Percentiles rank a stretch among this genome's conserved stretches.
phyloP scores from a whole-genome alignment of 2,113 vertebrate species.

The Sinocyclocheilus rhinocerous region DNA sequence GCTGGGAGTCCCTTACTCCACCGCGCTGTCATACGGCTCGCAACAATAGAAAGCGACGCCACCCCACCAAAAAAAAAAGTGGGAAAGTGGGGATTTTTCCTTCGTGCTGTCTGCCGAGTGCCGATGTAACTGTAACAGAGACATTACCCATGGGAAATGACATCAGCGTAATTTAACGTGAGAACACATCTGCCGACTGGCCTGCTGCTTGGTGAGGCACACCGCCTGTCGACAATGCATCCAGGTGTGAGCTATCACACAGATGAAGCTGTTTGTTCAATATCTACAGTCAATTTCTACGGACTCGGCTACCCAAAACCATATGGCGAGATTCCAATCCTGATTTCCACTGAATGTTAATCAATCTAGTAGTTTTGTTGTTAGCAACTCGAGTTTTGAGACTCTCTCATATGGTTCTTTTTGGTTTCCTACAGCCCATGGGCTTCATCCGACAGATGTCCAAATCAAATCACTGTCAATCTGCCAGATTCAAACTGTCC shows the following conservation, averaged over 20 bases:
- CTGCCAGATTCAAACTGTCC: constrained; percentile 22
- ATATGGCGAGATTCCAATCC: constrained; percentile 23
- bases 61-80: constrained; percentile 35
- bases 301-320: not conserved
- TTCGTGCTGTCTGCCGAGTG: not conserved
- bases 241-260: constrained; percentile 36
- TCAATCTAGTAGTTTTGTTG: constrained; percentile 15
- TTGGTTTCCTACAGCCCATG: not conserved
- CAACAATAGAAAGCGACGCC: constrained; percentile 35
- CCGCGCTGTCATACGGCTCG: constrained; percentile 59
- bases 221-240: constrained; percentile 19
- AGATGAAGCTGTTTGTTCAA: constrained; percentile 11
- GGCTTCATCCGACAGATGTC: constrained; percentile 24
- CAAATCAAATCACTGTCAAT: constrained; percentile 32
- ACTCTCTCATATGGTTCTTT: constrained; percentile 2
- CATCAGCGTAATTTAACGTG: constrained; percentile 48
- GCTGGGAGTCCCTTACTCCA: constrained; percentile 66
- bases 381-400: constrained; percentile 13
- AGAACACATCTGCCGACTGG: constrained; percentile 50
- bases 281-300: constrained; percentile 24
- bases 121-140: constrained; percentile 39
- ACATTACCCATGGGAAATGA: constrained; percentile 41
- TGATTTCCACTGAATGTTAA: constrained; percentile 12
- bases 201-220: not conserved
- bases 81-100: constrained; percentile 34